Percentiles rank a stretch among this genome's conserved stretches.
Conservation (phyloP, 2,888 invertebrate species). For the Drosophila fungiperda region DNA sequence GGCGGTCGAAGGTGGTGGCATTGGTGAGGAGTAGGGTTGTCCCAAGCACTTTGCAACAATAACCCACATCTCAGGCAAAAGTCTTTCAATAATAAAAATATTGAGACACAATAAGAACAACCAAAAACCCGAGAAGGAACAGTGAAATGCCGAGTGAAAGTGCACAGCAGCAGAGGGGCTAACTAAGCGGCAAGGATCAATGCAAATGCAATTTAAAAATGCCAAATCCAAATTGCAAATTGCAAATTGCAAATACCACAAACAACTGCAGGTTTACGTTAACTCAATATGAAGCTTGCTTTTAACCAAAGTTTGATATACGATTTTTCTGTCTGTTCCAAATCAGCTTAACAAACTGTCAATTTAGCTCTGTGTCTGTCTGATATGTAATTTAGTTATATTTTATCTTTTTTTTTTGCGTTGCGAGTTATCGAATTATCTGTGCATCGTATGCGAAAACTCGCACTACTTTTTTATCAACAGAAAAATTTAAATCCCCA, state of each 20-base stretch:
- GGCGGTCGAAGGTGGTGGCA: neutral
- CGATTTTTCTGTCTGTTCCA: neutral
- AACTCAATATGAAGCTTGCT: neutral
- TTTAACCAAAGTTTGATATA: neutral
- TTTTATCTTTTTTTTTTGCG: no score
- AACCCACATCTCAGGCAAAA: slow-evolving; percentile 66
- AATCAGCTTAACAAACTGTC: neutral
- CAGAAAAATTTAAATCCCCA: neutral
- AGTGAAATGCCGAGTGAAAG: slow-evolving; percentile 50
- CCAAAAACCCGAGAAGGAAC: slow-evolving; percentile 13
- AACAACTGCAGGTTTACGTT: neutral
- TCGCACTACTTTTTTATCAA: neutral
- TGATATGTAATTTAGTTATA: neutral
- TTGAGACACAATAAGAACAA: slow-evolving; percentile 52
- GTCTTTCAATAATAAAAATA: slow-evolving; percentile 72
- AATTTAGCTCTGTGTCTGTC: neutral
- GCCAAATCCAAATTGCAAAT: slow-evolving; percentile 3
- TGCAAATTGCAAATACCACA: neutral
- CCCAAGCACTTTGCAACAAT: slow-evolving; percentile 65
- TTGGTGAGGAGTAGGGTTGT: slow-evolving; percentile 3
- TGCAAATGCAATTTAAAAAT: slow-evolving; percentile 10
- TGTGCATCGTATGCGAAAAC: no score
- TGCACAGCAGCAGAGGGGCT: slow-evolving; percentile 21
- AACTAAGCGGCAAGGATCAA: slow-evolving; percentile 25
- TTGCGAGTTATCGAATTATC: no score